Evolutionary conservation across 2,888 invertebrate species (phyloP), one percentile per base, ranked within the genome.

Genomic region (Zhuqinia jingwanae): DNA sequence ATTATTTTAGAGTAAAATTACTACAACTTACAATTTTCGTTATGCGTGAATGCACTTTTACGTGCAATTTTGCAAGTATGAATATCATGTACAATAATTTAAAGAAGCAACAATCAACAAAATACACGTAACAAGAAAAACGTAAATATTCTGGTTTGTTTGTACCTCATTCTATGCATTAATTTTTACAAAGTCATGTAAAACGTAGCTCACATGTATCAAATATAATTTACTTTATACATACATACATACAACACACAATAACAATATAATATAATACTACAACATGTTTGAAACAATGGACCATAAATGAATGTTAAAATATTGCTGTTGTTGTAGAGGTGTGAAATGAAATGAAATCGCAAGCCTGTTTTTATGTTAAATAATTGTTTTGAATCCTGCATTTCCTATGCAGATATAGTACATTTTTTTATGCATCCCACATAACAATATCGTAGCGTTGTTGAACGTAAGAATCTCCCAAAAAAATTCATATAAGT

Each of bases 291-390:
- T 75, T 75, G 10, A 27, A 77, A 30, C 58, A 53, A 53, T 53
- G 10, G 58, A 58, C 13, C 22, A 22, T 58, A 22, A 30, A 68
- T 15, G 11, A 15, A 65, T 30, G 22, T 17, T 20, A 45, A 13
- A 68, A 20, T n/a, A n/a, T n/a, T n/a, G n/a, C 8, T 36, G 5
- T 36, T 20, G 22, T 5, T 11, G 13, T 17, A 13, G 27, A 83
- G 53, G 82, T 83, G 82, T 30, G 75, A 76, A 70, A 76, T 76
- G 73, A 83, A 60, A 83, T 76, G 73, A 83, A 60, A 83, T 75
- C 63, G 42, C 76, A 73, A 73, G 82, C 82, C 82, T 63, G 82
- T 76, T 83, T 76, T 70, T 22, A 20, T 13, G 60, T 42, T 36
- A 50, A 45, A 65, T 83, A 83, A 83, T 83, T 83, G 75, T 63